These are phyloP conservation scores for Camarhynchus parvulus DNA, from an alignment of 2,113 vertebrate species.

Conservation along the genomic window DNA sequence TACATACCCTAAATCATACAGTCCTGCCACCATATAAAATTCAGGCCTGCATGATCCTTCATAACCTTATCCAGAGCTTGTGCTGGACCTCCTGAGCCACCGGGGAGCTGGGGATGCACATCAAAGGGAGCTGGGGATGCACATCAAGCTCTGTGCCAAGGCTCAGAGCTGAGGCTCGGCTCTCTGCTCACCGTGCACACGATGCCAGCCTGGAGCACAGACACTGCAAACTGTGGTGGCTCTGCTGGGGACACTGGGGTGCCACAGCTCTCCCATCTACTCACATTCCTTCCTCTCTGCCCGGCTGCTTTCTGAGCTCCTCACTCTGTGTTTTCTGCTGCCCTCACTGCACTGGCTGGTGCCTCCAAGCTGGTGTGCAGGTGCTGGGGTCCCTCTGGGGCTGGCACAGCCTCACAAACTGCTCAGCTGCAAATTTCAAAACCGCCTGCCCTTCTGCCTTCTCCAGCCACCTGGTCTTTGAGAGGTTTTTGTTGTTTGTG, in stretches of 20 bases:
- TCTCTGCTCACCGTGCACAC: background rate
- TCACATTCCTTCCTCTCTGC: background rate
- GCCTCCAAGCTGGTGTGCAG: background rate
- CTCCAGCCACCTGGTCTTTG: background rate
- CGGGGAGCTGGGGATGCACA: background rate
- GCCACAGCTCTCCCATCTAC: background rate
- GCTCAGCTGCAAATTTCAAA: background rate
- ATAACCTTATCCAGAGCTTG: background rate
- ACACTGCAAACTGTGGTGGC: background rate
- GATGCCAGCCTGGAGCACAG: fast-evolving
- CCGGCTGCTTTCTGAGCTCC: background rate
- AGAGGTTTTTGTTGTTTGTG: background rate
- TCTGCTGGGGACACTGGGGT: background rate
- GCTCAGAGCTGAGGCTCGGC: background rate
- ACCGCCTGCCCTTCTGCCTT: background rate
- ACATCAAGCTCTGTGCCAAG: fast-evolving
- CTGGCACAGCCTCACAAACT: background rate
- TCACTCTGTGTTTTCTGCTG: background rate
- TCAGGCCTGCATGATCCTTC: background rate
- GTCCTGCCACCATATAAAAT: background rate
- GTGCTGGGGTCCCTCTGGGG: background rate
- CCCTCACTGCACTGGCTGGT: background rate
- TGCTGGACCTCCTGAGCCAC: background rate
- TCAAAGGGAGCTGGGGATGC: too few relatives aligned
- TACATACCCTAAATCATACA: background rate